A percentile compares a stretch with the other conserved stretches of the same genome.
Conservation (phyloP, 1,140 invertebrate genomes). For the Sycophaga agraensis region DNA sequence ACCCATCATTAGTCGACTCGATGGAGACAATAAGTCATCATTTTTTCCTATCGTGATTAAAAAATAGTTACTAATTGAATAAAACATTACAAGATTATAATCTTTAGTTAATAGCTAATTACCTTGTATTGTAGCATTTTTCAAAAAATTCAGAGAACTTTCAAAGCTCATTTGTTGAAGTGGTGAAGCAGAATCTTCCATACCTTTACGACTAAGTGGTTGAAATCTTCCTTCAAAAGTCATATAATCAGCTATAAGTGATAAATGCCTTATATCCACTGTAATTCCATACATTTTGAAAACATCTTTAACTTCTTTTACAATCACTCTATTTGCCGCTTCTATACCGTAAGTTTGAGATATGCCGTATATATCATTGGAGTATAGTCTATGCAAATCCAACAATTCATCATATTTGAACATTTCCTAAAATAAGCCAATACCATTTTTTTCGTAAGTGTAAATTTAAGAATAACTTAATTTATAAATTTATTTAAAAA, state of each 20-base stretch:
- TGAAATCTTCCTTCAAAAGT: constrained; percentile 88
- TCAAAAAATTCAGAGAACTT: constrained; percentile 85
- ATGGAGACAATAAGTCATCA: constrained; percentile 84
- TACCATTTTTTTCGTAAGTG: not conserved
- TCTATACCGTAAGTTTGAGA: constrained; percentile 93
- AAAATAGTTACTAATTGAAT: too few relatives aligned
- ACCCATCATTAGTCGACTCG: constrained; percentile 85
- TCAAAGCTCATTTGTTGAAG: constrained; percentile 99
- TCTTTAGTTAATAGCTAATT: too few relatives aligned
- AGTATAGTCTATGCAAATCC: constrained; percentile 86
- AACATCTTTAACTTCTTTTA: constrained; percentile 88
- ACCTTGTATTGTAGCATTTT: constrained; percentile 74
- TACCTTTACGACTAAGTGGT: constrained; percentile 87
- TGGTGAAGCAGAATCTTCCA: constrained; percentile 85
- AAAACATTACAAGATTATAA: too few relatives aligned
- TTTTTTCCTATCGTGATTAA: constrained; percentile 56
- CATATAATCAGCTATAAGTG: constrained; percentile 96
- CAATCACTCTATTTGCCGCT: constrained; percentile 87
- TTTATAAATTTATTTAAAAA: not conserved
- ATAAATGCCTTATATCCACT: constrained; percentile 91
- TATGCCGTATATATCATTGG: constrained; percentile 93
- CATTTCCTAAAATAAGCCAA: constrained; percentile 67
- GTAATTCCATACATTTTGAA: constrained; percentile 95
- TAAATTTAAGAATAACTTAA: not conserved
- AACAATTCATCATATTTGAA: constrained; percentile 78